A percentile compares a stretch with the other conserved stretches of the same genome.
phyloP scores from a whole-genome alignment of 2,888 invertebrate genomes.

The Drosophila greeni region DNA sequence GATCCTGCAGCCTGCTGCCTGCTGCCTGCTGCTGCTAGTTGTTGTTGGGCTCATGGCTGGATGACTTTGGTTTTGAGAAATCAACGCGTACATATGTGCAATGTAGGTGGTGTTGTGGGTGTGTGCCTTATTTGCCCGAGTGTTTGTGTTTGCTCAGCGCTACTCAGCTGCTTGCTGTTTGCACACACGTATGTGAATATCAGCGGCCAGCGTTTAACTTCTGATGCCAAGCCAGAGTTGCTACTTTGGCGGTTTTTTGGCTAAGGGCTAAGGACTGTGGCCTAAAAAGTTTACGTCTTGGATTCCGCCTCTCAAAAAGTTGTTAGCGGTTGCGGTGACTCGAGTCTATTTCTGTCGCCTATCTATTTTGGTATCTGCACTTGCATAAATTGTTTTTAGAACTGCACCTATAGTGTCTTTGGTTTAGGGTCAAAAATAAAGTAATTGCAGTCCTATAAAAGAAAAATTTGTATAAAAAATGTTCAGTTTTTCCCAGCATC shows the following conservation, averaged over 20 bases:
- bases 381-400: neutral
- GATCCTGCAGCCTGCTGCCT: slow-evolving; percentile 48
- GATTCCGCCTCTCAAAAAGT: neutral
- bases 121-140: slow-evolving; percentile 28
- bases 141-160: slow-evolving; percentile 61
- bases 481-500: neutral
- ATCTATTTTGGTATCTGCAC: neutral
- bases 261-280: slow-evolving; percentile 1
- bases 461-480: neutral
- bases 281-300: neutral
- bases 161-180: slow-evolving; percentile 66
- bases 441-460: no score
- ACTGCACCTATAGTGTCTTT: neutral
- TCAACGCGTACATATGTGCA: slow-evolving; percentile 53
- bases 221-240: slow-evolving; percentile 37
- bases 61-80: slow-evolving; percentile 72
- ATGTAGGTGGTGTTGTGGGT: slow-evolving; percentile 18
- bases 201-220: slow-evolving; percentile 46
- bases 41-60: slow-evolving; percentile 72
- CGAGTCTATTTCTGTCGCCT: neutral
- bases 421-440: no score
- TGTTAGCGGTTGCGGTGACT: slow-evolving; percentile 10
- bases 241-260: slow-evolving; percentile 9
- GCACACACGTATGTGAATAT: slow-evolving; percentile 58
- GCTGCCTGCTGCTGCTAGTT: slow-evolving; percentile 66